Evolutionary conservation across 2,113 vertebrate genomes (phyloP), one percentile per base, ranked within the genome.

Genomic region (Stigmatopora argus): DNA sequence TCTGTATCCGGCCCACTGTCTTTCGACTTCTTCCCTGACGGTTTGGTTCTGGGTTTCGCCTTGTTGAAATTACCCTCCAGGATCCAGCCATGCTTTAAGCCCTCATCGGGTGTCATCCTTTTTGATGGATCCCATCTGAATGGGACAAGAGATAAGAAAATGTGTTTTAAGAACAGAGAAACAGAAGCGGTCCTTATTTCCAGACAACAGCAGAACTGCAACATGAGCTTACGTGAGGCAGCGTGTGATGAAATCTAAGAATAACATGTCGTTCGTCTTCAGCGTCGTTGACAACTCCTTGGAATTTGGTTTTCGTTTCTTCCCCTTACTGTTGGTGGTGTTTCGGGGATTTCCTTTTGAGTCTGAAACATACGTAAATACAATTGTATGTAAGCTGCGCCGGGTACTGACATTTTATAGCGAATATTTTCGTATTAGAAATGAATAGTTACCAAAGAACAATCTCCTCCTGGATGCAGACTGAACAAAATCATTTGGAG

Each of bases 71-170:
- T 87, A 23, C 92, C 82, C 45, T 96, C 93, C 62, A 92, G 90
- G 81, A 98, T 94, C 96, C 96, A 97, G 0, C 87, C 75, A 1
- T 97, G 95, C 78, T 91, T 92, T 74, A 96, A 80, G 0, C 92
- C 96, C 80, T 97, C 93, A 52, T 94, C 94, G 0, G 95, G 96
- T 67, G 92, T 95, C 94, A 97, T 92, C 10, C 94, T 93, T 67
- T 92, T 91, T 18, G 89, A 83, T n/a, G 95, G 94, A 72, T 98
- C 93, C 94, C 96, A 98, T 67, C 95, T 98, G 77, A 78, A 87
- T 78, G 83, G 57, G 0, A 12, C 35, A 70, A 56, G 41, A 19
- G 76, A 18, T 1, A 51, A 23, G 46, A 47, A 18, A 31, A 15
- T 31, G 23, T 49, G 13, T 56, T 31, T 56, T 15, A 15, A 31